Percentiles rank a stretch among this genome's conserved stretches.
phyloP scores from a whole-genome alignment of 2,888 invertebrate genomes.

The Heliconius ismenius region DNA sequence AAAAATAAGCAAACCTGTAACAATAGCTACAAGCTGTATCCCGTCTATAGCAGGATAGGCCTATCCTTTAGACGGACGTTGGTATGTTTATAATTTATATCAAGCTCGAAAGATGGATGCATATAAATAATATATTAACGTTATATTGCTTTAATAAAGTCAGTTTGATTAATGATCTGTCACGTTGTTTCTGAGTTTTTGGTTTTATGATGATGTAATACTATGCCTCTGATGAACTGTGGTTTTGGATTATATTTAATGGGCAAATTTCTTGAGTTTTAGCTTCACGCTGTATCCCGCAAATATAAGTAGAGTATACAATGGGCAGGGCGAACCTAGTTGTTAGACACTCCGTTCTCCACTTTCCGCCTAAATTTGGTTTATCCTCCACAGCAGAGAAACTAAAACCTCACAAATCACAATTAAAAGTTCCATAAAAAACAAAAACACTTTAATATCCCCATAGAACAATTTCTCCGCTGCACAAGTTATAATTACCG shows the following conservation, averaged over 20 bases:
- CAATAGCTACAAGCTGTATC: too few relatives aligned
- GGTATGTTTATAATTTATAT: not conserved
- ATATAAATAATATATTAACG: conserved; percentile 4
- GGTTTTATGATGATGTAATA: not conserved
- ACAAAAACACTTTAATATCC: conserved; percentile 8
- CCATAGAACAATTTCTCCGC: conserved; percentile 19
- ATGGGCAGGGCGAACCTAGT: too few relatives aligned
- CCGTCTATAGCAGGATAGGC: too few relatives aligned
- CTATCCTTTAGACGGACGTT: too few relatives aligned
- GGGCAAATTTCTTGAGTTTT: not conserved
- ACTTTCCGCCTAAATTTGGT: too few relatives aligned
- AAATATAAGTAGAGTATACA: too few relatives aligned
- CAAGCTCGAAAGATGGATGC: not conserved
- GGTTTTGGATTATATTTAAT: not conserved
- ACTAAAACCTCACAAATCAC: not conserved
- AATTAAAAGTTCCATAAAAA: conserved; percentile 13
- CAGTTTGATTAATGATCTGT: conserved; percentile 5
- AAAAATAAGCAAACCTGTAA: too few relatives aligned
- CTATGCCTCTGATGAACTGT: not conserved
- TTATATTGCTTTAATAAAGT: conserved; percentile 19
- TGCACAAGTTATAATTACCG: conserved; percentile 10
- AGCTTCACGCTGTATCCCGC: too few relatives aligned
- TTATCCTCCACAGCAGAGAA: not conserved
- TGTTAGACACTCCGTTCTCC: too few relatives aligned
- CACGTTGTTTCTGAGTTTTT: conserved; percentile 2